phyloP scores from a whole-genome alignment of 2,888 invertebrate species.

The Drosophila quinaria region DNA sequence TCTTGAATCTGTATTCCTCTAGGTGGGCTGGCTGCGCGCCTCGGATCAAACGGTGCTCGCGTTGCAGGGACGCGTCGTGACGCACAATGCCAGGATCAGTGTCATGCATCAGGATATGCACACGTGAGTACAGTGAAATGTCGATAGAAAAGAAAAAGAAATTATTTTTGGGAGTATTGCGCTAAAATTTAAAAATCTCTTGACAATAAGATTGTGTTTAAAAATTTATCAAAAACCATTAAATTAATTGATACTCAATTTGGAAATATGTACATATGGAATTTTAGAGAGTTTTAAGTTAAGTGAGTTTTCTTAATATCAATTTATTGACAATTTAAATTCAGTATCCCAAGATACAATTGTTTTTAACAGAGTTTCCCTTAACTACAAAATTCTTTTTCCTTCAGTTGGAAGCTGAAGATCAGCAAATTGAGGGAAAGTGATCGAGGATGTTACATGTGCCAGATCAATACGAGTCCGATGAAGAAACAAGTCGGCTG shows the following conservation, averaged over 20 bases:
- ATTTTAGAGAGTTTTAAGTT: no score
- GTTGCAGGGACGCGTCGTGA: conserved; percentile 93
- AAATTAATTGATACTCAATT: no score
- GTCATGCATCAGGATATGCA: conserved; percentile 93
- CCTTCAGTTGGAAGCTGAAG: conserved; percentile 89
- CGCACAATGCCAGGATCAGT: conserved; percentile 93
- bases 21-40: conserved; percentile 96
- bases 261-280: no score
- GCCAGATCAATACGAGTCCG: conserved; percentile 94
- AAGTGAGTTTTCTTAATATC: no score
- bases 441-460: conserved; percentile 96
- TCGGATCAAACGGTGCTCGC: conserved; percentile 96
- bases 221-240: no score
- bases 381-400: neutral
- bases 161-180: no score
- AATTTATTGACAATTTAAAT: no score
- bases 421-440: conserved; percentile 93
- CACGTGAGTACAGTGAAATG: conserved; percentile 86
- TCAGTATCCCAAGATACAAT: no score
- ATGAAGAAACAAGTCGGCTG: conserved; percentile 96
- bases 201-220: no score
- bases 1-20: conserved; percentile 54
- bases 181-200: no score
- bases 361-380: no score
- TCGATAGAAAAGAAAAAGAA: no score